Base-by-base conservation (phyloP, 2,113 vertebrate genomes). In the Balaenoptera acutorostrata region DNA sequence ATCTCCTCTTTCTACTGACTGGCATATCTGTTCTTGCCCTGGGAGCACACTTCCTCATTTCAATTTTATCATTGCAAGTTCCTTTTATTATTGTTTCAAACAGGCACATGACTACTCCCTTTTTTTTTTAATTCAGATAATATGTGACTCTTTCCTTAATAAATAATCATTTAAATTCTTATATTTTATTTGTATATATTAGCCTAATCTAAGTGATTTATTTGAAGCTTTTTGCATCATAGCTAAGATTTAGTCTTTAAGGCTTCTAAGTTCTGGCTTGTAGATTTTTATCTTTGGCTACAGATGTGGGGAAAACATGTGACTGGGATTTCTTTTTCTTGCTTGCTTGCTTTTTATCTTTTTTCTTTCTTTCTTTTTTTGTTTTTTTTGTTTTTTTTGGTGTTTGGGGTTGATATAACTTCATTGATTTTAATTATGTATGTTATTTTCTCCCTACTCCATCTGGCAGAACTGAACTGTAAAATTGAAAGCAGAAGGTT, bases 401-500 rank as follows among this genome's bases (percentile, higher is more conserved):
- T 71, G 81, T 90, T 93, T 93, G 25, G 23, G 39, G 74, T 96
- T 92, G 82, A 66, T 88, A 87, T 88, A 97, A 96, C 95, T 96
- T 95, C 69, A 97, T 95, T 95, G 96, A 96, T 98, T 96, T 98
- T 97, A 97, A 96, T 97, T 97, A 93, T 84, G 20, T 88, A 66
- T 90, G 63, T 96, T 94, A 95, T 97, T 97, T 98, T 97, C 64
- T 96, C 55, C 78, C 78, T 93, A 93, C 88, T 97, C 96, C 97
- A 97, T 97, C 89, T 97, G 96, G 93, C 80, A 95, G 97, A 98
- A 93, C 74, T 92, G 96, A 92, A 96, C 95, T 98, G 81, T 96
- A 98, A 96, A 97, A 98, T 49, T 97, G 95, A 95, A 96, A 96
- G 72, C 97, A 98, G 97, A 97, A 97, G 97, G 80, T 96, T 95